Evolutionary conservation across 2,888 invertebrate genomes (phyloP).

Genomic region (Eremobia ochroleuca): DNA sequence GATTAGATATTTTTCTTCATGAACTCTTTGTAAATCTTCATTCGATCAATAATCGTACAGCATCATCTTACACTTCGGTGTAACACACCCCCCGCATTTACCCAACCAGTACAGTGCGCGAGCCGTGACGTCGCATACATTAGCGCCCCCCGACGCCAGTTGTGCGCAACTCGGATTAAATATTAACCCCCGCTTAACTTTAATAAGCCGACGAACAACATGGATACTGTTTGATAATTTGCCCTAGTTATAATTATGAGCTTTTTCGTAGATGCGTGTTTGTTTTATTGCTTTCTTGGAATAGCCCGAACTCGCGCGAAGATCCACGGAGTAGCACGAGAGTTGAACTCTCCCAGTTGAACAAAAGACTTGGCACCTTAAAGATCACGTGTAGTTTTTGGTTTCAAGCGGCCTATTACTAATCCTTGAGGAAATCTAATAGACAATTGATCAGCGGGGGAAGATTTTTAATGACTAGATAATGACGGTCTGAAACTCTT

Average conservation of each 20-base stretch:
- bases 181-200: conserved; percentile 79
- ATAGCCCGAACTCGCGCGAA: not conserved
- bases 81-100: conserved; percentile 62
- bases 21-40: not conserved
- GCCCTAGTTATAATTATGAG: conserved; percentile 61
- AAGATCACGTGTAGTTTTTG: not conserved
- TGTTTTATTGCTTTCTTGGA: conserved; percentile 21
- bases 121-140: conserved; percentile 79
- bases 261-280: conserved; percentile 49
- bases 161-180: conserved; percentile 76
- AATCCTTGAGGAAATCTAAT: not conserved
- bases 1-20: not conserved
- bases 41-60: conserved; percentile 7
- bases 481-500: not conserved
- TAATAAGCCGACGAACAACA: conserved; percentile 78
- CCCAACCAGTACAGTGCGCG: conserved; percentile 67
- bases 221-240: conserved; percentile 74
- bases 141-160: conserved; percentile 71
- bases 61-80: conserved; percentile 54
- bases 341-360: not conserved
- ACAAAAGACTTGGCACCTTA: not conserved
- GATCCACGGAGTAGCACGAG: not conserved
- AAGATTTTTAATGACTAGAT: not conserved
- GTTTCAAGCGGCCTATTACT: not conserved
- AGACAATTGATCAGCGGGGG: not conserved